Percentiles rank a stretch among this genome's conserved stretches.
phyloP scores from a whole-genome alignment of 2,797 vertebrate species.

The Neomorphus geoffroyi region DNA sequence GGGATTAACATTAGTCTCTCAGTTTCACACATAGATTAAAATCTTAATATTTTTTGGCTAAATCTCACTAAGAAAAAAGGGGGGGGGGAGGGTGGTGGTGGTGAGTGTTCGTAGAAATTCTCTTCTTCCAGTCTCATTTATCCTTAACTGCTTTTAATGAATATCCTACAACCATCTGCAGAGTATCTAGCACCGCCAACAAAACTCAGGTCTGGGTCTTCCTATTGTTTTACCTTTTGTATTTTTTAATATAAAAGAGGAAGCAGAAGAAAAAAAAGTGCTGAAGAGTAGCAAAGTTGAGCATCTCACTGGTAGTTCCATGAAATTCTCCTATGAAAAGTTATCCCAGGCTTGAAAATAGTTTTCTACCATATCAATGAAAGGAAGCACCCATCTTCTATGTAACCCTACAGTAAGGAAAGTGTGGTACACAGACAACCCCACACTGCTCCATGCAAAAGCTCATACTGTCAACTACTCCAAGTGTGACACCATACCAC shows the following conservation, averaged over 20 bases:
- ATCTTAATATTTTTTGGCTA: constrained; percentile 11
- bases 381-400: background rate
- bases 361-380: background rate
- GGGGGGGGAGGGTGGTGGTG: too few species aligned
- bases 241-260: background rate
- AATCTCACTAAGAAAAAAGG: background rate
- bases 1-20: constrained; percentile 8
- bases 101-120: background rate
- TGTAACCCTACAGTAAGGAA: background rate
- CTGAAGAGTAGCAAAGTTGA: background rate
- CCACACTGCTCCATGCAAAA: background rate
- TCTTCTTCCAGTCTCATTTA: background rate
- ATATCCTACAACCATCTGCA: background rate
- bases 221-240: background rate
- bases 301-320: background rate
- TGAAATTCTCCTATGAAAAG: background rate
- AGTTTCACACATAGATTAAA: constrained; percentile 67
- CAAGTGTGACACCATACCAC: background rate
- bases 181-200: background rate
- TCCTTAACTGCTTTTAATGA: background rate
- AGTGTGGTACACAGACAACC: background rate
- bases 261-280: background rate
- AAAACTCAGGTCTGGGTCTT: background rate
- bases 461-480: background rate
- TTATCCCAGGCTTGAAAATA: background rate